A percentile compares a stretch with the other conserved stretches of the same genome.
phyloP scores from a whole-genome alignment of 2,888 invertebrate species.

The Ypsolopha scabrella region DNA sequence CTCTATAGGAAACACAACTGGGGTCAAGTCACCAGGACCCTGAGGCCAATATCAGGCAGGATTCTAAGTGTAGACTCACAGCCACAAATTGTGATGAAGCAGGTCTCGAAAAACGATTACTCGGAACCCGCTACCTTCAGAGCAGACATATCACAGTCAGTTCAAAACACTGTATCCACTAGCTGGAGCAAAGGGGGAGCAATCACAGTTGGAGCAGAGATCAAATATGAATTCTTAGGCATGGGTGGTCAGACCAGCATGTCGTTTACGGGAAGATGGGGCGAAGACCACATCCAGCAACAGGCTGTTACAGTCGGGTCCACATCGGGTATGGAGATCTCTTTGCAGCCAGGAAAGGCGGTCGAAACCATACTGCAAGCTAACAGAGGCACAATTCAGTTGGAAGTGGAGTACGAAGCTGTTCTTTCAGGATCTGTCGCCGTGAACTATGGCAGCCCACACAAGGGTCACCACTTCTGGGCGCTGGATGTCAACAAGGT shows the following conservation, averaged over 20 bases:
- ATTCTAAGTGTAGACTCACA: conserved; percentile 15
- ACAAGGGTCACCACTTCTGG: conserved; percentile 21
- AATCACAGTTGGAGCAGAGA: conserved; percentile 15
- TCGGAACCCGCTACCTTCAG: conserved; percentile 16
- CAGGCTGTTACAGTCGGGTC: background rate
- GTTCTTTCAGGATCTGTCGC: conserved; percentile 16
- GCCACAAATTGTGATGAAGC: conserved; percentile 14
- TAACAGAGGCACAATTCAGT: conserved; percentile 16
- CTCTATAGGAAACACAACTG: conserved; percentile 24
- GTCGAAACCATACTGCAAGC: conserved; percentile 9
- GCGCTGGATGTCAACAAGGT: conserved; percentile 14
- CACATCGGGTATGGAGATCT: background rate
- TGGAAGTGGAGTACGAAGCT: conserved; percentile 21
- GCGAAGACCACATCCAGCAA: background rate
- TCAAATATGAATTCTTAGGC: conserved; percentile 12
- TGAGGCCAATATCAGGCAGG: conserved; percentile 18
- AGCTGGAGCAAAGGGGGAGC: conserved; percentile 19
- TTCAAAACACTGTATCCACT: conserved; percentile 18
- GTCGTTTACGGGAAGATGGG: no score
- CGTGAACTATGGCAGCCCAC: conserved; percentile 13
- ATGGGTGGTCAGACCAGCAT: conserved; percentile 14
- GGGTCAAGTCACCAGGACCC: conserved; percentile 23
- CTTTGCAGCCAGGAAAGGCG: background rate
- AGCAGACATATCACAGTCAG: conserved; percentile 16
- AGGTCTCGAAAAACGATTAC: conserved; percentile 18